Percentiles rank a stretch among this genome's conserved stretches.
Conservation (phyloP, 1,140 invertebrate genomes). For the Plutomurus gul region DNA sequence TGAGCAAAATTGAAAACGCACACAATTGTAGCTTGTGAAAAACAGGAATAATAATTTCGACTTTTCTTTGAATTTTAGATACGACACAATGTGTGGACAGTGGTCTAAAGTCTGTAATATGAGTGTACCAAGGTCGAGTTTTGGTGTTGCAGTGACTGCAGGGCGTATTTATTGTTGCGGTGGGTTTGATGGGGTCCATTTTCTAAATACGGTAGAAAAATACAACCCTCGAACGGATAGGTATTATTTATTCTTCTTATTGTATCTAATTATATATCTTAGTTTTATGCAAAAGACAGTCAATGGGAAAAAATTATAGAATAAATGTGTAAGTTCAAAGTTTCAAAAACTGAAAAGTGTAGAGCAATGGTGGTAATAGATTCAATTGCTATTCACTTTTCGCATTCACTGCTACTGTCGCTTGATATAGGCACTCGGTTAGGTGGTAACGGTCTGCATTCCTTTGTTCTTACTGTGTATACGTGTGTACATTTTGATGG, state of each 20-base stretch:
- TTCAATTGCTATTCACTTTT: background rate
- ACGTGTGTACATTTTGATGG: too few relatives aligned
- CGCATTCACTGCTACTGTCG: background rate
- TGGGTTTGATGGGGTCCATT: constrained; percentile 60
- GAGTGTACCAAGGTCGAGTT: constrained; percentile 56
- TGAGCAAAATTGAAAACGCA: constrained; percentile 38
- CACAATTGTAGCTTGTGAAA: background rate
- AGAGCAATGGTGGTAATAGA: too few relatives aligned
- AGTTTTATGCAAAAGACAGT: too few relatives aligned
- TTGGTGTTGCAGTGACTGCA: constrained; percentile 57
- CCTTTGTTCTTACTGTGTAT: too few relatives aligned
- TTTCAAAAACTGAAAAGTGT: too few relatives aligned
- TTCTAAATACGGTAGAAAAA: constrained; percentile 61
- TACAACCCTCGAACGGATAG: constrained; percentile 60
- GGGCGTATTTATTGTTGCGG: constrained; percentile 61
- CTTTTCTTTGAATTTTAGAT: constrained; percentile 51
- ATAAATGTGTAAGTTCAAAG: too few relatives aligned
- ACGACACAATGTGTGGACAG: constrained; percentile 55
- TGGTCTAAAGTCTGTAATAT: constrained; percentile 57
- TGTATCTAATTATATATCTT: too few relatives aligned
- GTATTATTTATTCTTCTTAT: too few relatives aligned
- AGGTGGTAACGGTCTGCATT: too few relatives aligned
- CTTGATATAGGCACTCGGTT: too few relatives aligned
- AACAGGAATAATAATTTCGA: too few relatives aligned
- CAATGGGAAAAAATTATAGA: too few relatives aligned